A percentile compares a stretch with the other conserved stretches of the same genome.
These are phyloP conservation scores for Drosophila albomicans DNA, from an alignment of 1,140 invertebrate genomes.

Conservation along the genomic window DNA sequence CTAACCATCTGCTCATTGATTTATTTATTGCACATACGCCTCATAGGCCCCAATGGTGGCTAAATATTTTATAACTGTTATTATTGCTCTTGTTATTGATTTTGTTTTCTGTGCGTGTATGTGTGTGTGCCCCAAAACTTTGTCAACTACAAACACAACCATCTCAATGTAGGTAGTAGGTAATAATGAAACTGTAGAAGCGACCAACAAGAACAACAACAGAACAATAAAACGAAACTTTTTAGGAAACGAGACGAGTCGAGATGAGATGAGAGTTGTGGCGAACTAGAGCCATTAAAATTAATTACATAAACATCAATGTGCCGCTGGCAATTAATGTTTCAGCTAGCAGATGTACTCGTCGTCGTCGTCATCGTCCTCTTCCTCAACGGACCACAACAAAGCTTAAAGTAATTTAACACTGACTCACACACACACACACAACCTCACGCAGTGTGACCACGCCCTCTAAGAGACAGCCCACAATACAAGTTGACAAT, in stretches of 20 bases:
- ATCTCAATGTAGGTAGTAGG: conserved; percentile 8
- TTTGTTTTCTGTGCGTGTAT: neutral
- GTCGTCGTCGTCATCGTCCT: neutral
- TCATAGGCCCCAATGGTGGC: conserved; percentile 22
- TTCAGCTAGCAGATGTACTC: conserved; percentile 36
- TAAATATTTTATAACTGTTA: conserved; percentile 62
- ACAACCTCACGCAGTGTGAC: conserved; percentile 4
- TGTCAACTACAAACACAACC: conserved; percentile 18
- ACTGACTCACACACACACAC: conserved; percentile 26
- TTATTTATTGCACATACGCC: conserved; percentile 68
- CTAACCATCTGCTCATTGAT: conserved; percentile 35
- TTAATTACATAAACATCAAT: conserved; percentile 79
- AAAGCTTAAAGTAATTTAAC: conserved; percentile 37
- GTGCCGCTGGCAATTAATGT: conserved; percentile 73
- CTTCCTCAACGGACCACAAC: conserved; percentile 23
- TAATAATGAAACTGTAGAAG: conserved; percentile 41
- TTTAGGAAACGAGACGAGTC: conserved; percentile 13
- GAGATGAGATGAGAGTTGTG: neutral
- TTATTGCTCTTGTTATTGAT: conserved; percentile 55
- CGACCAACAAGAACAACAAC: conserved; percentile 30
- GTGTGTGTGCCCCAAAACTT: conserved; percentile 25
- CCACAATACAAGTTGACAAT: conserved; percentile 68
- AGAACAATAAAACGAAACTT: conserved; percentile 51
- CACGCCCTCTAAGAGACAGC: conserved; percentile 9
- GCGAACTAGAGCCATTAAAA: conserved; percentile 73